Evolutionary conservation across 2,888 invertebrate genomes (phyloP), one percentile per base, ranked within the genome.

Genomic region (Odontocolon sp.): DNA sequence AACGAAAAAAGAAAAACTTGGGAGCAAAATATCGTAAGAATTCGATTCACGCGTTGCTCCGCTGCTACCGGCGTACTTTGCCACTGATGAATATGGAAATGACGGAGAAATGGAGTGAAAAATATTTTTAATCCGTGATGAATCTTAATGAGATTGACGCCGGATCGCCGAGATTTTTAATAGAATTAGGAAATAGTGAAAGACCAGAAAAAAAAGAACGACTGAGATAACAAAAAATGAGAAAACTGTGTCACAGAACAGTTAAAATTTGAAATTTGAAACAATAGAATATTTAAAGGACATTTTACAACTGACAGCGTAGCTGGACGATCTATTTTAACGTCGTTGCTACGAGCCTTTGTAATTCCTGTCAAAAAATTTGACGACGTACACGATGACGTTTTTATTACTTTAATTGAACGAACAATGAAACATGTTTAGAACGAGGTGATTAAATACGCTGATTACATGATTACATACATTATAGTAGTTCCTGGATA

Each of bases 401-500:
- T 18, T 47, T 47, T 26, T 11, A 47, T 9, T 23, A 3, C n/a
- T n/a, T n/a, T n/a, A n/a, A n/a, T 28, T 28, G 3, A 4, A 4
- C 28, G 28, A 28, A 28, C 28, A 4, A 4, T 28, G 28, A 6
- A 4, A 28, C 6, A 28, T 28, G 28, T 3, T 28, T 28, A 28
- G 3, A 28, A 3, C 28, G 28, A 28, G 28, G 28, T 3, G 6
- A 28, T 3, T 28, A 6, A 4, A 28, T 28, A 4, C 28, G 28
- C 28, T 28, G 28, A 28, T 4, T 3, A 71, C n/a, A 67, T 26
- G 21, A 14, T 45, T 84, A 89, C 89, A 57, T 88, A 90, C 89
- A 89, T 90, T 83, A 77, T 86, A 84, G 82, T 72, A 42, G 11
- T 85, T 82, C 81, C 83, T 83, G 82, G 83, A 84, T 85, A 87